These are phyloP conservation scores for Casuarius casuarius DNA, from an alignment of 2,113 vertebrate species.

Conservation along the genomic window DNA sequence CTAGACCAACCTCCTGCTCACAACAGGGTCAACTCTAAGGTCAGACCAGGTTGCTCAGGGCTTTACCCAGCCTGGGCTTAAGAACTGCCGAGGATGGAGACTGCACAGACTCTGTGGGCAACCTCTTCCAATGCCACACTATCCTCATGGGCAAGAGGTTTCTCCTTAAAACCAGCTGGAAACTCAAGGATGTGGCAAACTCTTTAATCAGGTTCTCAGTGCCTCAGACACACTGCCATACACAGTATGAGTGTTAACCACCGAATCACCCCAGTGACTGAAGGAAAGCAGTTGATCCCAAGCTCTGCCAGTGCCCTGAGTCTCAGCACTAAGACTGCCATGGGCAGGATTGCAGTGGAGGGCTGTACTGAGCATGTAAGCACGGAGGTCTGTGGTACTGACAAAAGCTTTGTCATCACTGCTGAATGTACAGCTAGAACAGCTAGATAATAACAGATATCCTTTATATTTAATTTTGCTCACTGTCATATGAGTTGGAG, in stretches of 20 bases:
- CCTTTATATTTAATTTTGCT: neutral
- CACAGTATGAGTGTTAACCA: neutral
- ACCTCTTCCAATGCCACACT: neutral
- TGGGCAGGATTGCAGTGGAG: neutral
- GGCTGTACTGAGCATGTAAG: accelerated
- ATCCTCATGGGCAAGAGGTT: neutral
- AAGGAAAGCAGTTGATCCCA: neutral
- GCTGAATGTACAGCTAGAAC: neutral
- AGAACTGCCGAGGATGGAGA: neutral
- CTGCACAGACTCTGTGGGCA: neutral
- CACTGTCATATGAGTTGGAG: neutral
- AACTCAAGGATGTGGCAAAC: neutral
- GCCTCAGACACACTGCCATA: neutral
- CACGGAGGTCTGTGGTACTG: neutral
- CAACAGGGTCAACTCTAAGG: neutral
- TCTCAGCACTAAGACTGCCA: neutral
- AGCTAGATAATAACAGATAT: neutral
- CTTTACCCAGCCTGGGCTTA: neutral
- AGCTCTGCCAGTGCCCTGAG: neutral
- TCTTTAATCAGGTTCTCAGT: neutral
- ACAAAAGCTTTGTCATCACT: neutral
- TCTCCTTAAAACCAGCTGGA: neutral
- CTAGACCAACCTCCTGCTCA: neutral
- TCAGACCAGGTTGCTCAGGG: neutral
- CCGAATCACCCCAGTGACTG: neutral